Base-by-base conservation (phyloP, 1,140 invertebrate genomes). In the Myzus persicae region DNA sequence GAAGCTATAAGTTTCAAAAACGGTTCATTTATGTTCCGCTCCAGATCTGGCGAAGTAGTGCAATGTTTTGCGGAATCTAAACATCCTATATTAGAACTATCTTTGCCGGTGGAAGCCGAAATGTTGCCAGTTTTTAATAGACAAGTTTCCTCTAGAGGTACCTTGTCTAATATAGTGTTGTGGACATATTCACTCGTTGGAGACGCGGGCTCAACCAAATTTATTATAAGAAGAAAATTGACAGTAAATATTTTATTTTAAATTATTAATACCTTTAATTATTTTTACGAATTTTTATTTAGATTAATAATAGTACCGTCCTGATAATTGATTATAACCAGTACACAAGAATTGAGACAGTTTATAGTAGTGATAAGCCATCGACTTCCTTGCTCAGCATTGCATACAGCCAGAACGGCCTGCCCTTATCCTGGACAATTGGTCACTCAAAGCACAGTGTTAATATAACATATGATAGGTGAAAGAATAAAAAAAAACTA, bases 261-360 rank as follows among this genome's bases (percentile, higher is more conserved):
- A 85, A 44, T 31, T 31, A 42, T 0, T 7, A 90, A 59, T 22
- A 40, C 38, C 31, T 7, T 36, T n/a, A 46, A 46, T 14, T 40
- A n/a, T 54, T 18, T 48, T 3, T 40, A 51, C 5, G 18, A 11
- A 20, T 22, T 88, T 38, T 44, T 90, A 51, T 81, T 67, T 82
- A 95, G 95, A 97, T 98, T 8, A 99, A 98, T 94, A 96, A 97
- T 93, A 97, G 97, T 26, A 96, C 97, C 94, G 96, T 99, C 0
- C 96, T 99, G 44, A 97, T 98, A 3, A 97, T 99, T 67, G 98
- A 99, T 95, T 99, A 98, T 95, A 98, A 99, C 95, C 97, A 98
- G 94, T 97, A 97, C 85, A 97, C 97, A 48, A 98, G 98, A 90
- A 97, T 97, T 54, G 98, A 99, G 95, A 98, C 97, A 1, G 97